These are phyloP conservation scores for Periophthalmus modestus DNA, from an alignment of 2,113 vertebrate genomes.

Conservation along the genomic window DNA sequence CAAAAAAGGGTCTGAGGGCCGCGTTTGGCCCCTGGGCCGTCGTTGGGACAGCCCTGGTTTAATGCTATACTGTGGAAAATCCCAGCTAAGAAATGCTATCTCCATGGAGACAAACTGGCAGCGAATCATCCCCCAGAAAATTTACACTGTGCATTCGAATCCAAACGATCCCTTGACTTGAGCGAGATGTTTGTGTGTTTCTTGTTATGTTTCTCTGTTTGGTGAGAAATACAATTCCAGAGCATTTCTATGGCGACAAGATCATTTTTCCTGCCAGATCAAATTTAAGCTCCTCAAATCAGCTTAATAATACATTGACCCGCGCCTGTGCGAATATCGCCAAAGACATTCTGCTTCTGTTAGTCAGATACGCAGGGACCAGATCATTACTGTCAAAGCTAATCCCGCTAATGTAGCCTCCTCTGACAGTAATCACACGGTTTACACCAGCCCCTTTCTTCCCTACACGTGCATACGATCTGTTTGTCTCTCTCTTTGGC, in stretches of 20 bases:
- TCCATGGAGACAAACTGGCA: too few relatives aligned
- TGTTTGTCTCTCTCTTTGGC: constrained; percentile 41
- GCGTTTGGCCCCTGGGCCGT: too few relatives aligned
- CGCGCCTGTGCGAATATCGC: constrained; percentile 23
- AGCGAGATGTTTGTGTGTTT: too few relatives aligned
- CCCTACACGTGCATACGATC: constrained; percentile 12
- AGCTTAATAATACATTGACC: constrained; percentile 41
- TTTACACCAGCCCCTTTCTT: constrained; percentile 21
- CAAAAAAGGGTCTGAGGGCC: too few relatives aligned
- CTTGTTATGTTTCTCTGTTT: neutral
- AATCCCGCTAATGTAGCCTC: constrained; percentile 50
- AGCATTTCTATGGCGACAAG: neutral
- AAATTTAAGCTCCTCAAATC: constrained; percentile 15
- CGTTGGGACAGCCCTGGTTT: too few relatives aligned
- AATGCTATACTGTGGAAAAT: too few relatives aligned
- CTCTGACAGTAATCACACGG: constrained; percentile 46
- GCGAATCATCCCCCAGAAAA: too few relatives aligned
- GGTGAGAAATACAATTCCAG: neutral
- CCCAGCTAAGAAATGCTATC: too few relatives aligned
- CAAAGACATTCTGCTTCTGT: constrained; percentile 45
- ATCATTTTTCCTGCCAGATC: neutral
- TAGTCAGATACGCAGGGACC: constrained; percentile 38
- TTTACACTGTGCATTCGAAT: too few relatives aligned
- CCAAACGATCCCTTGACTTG: too few relatives aligned
- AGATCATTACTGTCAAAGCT: constrained; percentile 62